Conservation (phyloP, 2,113 vertebrate genomes). For the Labeo rohita region DNA sequence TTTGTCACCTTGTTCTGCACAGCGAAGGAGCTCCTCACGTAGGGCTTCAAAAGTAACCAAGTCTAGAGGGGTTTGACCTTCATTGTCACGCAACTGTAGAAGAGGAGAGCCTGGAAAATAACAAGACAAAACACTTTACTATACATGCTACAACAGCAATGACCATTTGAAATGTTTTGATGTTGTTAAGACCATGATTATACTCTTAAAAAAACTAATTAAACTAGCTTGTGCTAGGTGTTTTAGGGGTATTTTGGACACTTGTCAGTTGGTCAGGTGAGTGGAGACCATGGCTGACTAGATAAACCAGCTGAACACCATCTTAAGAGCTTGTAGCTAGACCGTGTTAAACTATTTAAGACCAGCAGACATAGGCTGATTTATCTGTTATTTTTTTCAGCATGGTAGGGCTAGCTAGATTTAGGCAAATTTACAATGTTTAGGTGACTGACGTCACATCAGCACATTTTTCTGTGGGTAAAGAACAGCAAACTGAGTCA, state of each 20-base stretch:
- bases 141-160: background rate
- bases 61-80: slow-evolving; percentile 80
- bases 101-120: slow-evolving; percentile 81
- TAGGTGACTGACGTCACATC: background rate
- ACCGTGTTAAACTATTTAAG: background rate
- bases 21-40: slow-evolving; percentile 80
- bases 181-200: background rate
- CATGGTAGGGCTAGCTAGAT: background rate
- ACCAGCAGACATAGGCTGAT: background rate
- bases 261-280: too few relatives aligned
- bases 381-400: background rate
- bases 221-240: background rate
- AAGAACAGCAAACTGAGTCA: background rate
- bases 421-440: background rate
- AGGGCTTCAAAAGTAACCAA: slow-evolving; percentile 68
- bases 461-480: background rate
- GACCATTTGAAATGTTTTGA: background rate
- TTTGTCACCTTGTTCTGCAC: slow-evolving; percentile 71
- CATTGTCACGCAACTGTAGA: slow-evolving; percentile 77
- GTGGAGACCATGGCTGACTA: background rate
- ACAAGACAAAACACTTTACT: background rate
- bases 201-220: background rate
- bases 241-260: background rate
- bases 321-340: background rate
- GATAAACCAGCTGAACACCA: background rate